Percentiles rank a stretch among this genome's conserved stretches.
These are phyloP conservation scores for Nymphicus hollandicus DNA, from an alignment of 2,113 vertebrate genomes.

Conservation along the genomic window DNA sequence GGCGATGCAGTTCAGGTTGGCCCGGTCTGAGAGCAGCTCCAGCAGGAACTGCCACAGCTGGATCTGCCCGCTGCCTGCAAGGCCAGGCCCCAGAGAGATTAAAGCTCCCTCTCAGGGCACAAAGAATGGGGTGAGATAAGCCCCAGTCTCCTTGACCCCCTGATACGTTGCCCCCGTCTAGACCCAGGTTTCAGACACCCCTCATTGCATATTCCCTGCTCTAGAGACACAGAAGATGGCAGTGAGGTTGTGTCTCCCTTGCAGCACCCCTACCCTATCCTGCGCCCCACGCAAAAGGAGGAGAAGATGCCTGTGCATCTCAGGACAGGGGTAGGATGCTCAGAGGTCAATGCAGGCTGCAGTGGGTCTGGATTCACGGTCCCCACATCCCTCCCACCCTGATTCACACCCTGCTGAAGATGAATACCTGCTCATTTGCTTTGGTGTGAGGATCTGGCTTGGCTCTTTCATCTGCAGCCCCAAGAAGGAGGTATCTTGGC, in stretches of 20 bases:
- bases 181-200: not conserved
- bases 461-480: not conserved
- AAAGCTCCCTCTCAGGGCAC: not conserved
- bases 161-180: accelerated
- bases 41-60: slow-evolving; percentile 98
- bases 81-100: not conserved
- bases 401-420: not conserved
- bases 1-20: slow-evolving; percentile 91
- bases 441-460: not conserved
- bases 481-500: not conserved
- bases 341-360: not conserved
- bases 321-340: not conserved
- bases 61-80: slow-evolving; percentile 94
- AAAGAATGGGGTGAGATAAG: not conserved
- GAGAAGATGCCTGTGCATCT: not conserved
- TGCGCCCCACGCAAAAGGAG: not conserved
- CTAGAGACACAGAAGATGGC: not conserved
- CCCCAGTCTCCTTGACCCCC: not conserved
- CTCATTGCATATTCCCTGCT: not conserved
- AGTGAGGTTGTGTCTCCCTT: not conserved
- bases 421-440: not conserved
- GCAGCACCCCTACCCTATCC: not conserved
- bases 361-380: not conserved
- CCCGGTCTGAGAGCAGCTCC: slow-evolving; percentile 91
- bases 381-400: not conserved